Percentiles rank a stretch among this genome's conserved stretches.
phyloP scores from a whole-genome alignment of 2,888 invertebrate species.

The Habroteleia sp. region DNA sequence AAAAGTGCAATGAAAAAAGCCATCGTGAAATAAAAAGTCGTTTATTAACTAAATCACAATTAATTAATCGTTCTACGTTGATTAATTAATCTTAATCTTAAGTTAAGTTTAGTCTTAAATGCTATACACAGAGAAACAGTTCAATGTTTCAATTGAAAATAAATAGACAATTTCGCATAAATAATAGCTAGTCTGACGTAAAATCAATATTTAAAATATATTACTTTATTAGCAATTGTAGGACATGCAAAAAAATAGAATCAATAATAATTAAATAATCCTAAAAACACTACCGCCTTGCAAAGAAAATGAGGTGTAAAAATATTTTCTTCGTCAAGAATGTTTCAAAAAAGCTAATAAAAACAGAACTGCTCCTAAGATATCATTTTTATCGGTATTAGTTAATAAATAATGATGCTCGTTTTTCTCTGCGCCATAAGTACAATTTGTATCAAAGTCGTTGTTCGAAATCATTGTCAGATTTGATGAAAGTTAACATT shows the following conservation, averaged over 20 bases:
- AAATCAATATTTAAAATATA: no score
- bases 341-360: background rate
- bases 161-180: conserved; percentile 26
- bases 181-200: conserved; percentile 10
- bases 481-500: conserved; percentile 9
- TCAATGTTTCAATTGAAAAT: conserved; percentile 17
- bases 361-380: no score
- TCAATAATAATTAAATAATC: no score
- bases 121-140: conserved; percentile 41
- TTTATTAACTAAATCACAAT: conserved; percentile 61
- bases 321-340: no score
- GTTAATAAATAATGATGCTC: conserved; percentile 36
- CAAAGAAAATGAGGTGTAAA: no score
- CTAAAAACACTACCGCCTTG: no score
- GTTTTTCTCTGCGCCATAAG: conserved; percentile 16
- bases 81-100: conserved; percentile 39
- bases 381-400: no score
- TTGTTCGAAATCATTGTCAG: conserved; percentile 10
- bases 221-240: no score
- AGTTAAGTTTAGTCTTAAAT: conserved; percentile 34
- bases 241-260: no score
- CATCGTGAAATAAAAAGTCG: conserved; percentile 19
- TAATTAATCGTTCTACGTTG: conserved; percentile 42
- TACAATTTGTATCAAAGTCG: conserved; percentile 53
- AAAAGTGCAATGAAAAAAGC: conserved; percentile 18